Evolutionary conservation across 2,113 vertebrate species (phyloP).

Genomic region (Semnornis frantzii): DNA sequence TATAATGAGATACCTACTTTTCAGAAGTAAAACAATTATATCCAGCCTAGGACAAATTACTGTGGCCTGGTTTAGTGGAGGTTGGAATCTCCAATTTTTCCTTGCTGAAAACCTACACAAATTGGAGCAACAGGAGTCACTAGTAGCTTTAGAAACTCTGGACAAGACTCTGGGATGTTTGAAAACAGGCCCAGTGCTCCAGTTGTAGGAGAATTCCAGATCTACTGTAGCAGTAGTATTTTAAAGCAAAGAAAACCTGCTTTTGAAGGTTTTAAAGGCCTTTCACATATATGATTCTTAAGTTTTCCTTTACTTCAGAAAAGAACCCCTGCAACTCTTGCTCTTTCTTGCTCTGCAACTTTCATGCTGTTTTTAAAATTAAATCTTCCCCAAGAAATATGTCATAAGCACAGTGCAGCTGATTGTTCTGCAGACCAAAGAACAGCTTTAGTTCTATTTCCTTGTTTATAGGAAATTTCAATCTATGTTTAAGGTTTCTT

Average conservation of each 20-base stretch:
- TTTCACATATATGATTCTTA: conserved; percentile 21
- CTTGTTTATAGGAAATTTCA: background rate
- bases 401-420: background rate
- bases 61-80: conserved; percentile 10
- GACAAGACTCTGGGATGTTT: conserved; percentile 56
- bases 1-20: conserved; percentile 42
- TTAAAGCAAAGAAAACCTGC: conserved; percentile 37
- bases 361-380: conserved; percentile 12
- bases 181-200: conserved; percentile 1
- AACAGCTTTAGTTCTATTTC: background rate
- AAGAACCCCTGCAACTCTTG: conserved; percentile 23
- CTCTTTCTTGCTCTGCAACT: background rate
- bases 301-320: conserved; percentile 38
- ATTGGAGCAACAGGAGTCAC: conserved; percentile 31
- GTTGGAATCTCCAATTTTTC: background rate
- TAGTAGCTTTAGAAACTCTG: conserved; percentile 37
- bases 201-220: conserved; percentile 27
- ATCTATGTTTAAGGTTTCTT: background rate
- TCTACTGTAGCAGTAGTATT: conserved; percentile 44
- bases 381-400: conserved; percentile 34
- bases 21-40: conserved; percentile 44
- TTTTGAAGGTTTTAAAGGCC: conserved; percentile 44
- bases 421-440: background rate
- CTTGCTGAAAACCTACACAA: conserved; percentile 26
- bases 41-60: conserved; percentile 6